Percentiles rank a stretch among this genome's conserved stretches.
These are phyloP conservation scores for Aphidius colemani DNA, from an alignment of 2,888 invertebrate species.

Conservation along the genomic window DNA sequence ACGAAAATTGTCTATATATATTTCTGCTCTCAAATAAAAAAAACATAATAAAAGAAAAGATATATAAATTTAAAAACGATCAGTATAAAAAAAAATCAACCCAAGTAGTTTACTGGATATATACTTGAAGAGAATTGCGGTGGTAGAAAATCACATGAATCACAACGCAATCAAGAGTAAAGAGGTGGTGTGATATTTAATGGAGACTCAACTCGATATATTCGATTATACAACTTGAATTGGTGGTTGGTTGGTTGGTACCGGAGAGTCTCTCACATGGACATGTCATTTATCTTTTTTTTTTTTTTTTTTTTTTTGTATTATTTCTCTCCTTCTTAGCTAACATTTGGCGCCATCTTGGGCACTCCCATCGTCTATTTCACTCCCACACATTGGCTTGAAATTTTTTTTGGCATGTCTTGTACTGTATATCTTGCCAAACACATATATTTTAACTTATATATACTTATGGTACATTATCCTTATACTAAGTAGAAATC, in stretches of 20 bases:
- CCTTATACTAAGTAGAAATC: constrained; percentile 25
- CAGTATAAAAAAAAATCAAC: too few species aligned
- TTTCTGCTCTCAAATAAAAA: too few species aligned
- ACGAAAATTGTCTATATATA: too few species aligned
- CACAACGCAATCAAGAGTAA: constrained; percentile 39
- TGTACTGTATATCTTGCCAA: not conserved
- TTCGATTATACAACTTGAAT: not conserved
- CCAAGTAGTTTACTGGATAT: too few species aligned
- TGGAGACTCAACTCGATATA: constrained; percentile 27
- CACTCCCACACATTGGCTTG: constrained; percentile 6
- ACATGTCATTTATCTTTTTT: constrained; percentile 59
- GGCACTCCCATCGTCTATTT: constrained; percentile 51
- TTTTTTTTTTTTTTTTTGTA: constrained; percentile 43
- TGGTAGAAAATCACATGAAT: constrained; percentile 23
- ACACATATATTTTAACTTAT: constrained; percentile 25
- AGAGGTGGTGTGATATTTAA: constrained; percentile 46
- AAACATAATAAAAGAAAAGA: too few species aligned
- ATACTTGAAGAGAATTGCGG: too few species aligned
- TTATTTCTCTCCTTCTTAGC: constrained; percentile 32
- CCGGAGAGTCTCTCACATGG: constrained; percentile 41
- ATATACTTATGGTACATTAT: constrained; percentile 28
- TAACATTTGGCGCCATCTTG: constrained; percentile 56
- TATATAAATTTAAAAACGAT: too few species aligned
- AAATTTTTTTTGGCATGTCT: too few species aligned
- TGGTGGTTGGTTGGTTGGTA: too few species aligned